Conservation (phyloP, 2,888 invertebrate genomes). For the Hesperia comma region DNA sequence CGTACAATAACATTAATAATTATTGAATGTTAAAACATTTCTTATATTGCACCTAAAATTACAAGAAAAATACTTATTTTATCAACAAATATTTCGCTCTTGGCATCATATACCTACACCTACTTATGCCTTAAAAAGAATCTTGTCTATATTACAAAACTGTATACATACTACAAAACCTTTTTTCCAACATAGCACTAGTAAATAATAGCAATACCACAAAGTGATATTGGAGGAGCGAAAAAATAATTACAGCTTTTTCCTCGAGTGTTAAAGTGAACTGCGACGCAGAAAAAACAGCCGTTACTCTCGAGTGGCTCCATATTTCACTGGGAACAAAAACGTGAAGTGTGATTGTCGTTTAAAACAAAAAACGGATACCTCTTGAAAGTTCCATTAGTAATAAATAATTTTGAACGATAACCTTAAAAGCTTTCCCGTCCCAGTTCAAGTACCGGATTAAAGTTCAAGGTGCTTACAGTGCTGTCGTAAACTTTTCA, state of each 20-base stretch:
- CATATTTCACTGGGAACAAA: conserved; percentile 60
- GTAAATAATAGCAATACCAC: background rate
- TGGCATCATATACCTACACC: too few species aligned
- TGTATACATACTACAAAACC: too few species aligned
- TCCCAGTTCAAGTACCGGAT: conserved; percentile 60
- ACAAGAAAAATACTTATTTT: too few species aligned
- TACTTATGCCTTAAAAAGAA: too few species aligned
- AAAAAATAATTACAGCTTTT: conserved; percentile 24
- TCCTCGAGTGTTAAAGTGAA: conserved; percentile 32
- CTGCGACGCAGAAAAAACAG: conserved; percentile 28
- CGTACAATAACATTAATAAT: too few species aligned
- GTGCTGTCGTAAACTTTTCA: conserved; percentile 32
- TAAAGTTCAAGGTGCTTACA: conserved; percentile 60
- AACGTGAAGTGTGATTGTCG: conserved; percentile 47
- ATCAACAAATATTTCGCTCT: too few species aligned
- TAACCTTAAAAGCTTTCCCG: conserved; percentile 77
- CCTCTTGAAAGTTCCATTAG: conserved; percentile 68
- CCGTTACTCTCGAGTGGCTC: conserved; percentile 57
- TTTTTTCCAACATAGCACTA: background rate
- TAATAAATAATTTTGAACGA: conserved; percentile 75
- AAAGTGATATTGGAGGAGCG: conserved; percentile 4
- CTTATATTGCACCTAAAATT: too few species aligned
- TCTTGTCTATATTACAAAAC: too few species aligned
- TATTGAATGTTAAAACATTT: too few species aligned
- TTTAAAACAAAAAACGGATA: conserved; percentile 51